Percentiles rank a stretch among this genome's conserved stretches.
Conservation (phyloP, 1,140 invertebrate species). For the Bombus affinis region DNA sequence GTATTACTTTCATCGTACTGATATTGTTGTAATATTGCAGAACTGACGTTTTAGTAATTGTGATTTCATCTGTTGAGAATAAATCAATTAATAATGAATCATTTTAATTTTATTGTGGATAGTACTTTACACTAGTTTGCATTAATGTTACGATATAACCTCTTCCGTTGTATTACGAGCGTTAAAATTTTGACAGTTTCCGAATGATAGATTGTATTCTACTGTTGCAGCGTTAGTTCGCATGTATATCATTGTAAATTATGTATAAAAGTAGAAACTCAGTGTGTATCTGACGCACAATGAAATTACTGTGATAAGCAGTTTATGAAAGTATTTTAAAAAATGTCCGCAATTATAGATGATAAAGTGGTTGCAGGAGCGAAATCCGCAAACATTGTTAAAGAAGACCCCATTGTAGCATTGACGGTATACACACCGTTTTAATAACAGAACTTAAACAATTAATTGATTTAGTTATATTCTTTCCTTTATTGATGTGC, state of each 20-base stretch:
- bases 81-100: neutral
- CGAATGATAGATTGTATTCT: slow-evolving; percentile 20
- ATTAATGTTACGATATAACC: slow-evolving; percentile 33
- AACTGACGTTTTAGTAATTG: neutral
- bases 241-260: slow-evolving; percentile 22
- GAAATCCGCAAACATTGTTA: slow-evolving; percentile 75
- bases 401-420: slow-evolving; percentile 80
- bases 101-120: neutral
- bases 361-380: slow-evolving; percentile 81
- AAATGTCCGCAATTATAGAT: slow-evolving; percentile 80
- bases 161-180: neutral
- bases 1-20: neutral
- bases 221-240: neutral
- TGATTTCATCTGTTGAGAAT: too few species aligned
- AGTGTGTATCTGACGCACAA: slow-evolving; percentile 34
- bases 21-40: neutral
- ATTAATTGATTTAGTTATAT: neutral
- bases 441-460: neutral
- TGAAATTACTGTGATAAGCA: slow-evolving; percentile 41
- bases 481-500: slow-evolving; percentile 1
- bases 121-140: slow-evolving; percentile 3
- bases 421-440: slow-evolving; percentile 72
- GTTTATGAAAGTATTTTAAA: slow-evolving; percentile 23
- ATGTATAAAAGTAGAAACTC: slow-evolving; percentile 11
- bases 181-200: slow-evolving; percentile 54